Percentiles rank a stretch among this genome's conserved stretches.
Conservation (phyloP, 2,888 invertebrate species). For the Zelleria hepariella region DNA sequence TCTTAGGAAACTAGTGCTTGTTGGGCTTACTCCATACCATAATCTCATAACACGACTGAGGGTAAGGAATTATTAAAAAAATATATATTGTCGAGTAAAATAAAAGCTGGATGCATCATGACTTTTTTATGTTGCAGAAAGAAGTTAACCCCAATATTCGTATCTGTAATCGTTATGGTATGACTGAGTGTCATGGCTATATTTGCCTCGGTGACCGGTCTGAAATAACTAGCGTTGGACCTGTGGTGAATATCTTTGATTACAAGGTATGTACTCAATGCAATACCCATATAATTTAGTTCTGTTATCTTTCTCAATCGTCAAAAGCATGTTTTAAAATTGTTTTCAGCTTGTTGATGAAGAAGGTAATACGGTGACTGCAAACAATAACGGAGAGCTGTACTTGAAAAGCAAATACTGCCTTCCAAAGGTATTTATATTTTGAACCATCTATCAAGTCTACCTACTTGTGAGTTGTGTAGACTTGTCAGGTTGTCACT, state of each 20-base stretch:
- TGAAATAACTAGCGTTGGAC: background rate
- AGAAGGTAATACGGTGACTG: background rate
- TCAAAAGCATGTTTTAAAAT: background rate
- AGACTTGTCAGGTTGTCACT: no score
- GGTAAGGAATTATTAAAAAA: background rate
- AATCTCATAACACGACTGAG: background rate
- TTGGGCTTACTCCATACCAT: background rate
- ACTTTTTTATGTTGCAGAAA: background rate
- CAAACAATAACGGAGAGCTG: background rate
- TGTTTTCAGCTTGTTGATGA: background rate
- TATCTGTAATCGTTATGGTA: background rate
- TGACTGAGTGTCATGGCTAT: slow-evolving; percentile 1
- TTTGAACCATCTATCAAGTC: no score
- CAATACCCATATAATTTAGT: no score
- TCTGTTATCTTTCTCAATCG: background rate
- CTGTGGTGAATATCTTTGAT: background rate
- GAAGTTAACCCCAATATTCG: background rate
- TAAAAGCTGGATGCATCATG: no score
- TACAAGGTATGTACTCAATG: background rate
- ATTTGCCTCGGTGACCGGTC: background rate
- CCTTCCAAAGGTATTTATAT: background rate
- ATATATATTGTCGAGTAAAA: no score
- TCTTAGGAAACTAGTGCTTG: background rate
- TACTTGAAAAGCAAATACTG: background rate
- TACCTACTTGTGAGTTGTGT: no score